phyloP scores from a whole-genome alignment of 2,113 vertebrate genomes.

The Austrofundulus limnaeus region DNA sequence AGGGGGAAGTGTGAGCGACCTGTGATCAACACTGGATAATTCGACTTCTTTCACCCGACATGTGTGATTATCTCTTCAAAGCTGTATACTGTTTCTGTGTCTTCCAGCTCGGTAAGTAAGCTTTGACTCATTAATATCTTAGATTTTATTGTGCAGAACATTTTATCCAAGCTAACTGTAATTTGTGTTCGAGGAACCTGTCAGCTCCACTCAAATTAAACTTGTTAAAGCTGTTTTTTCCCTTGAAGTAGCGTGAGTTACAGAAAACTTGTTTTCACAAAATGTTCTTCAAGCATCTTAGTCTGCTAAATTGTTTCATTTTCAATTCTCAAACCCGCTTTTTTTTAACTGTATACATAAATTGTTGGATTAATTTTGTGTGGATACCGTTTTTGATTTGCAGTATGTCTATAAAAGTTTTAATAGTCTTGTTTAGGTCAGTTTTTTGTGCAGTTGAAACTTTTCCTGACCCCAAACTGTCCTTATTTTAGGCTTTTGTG shows the following conservation, averaged over 20 bases:
- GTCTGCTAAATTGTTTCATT: background rate
- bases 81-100: constrained; percentile 31
- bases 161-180: background rate
- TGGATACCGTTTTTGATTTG: background rate
- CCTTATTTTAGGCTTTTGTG: constrained; percentile 36
- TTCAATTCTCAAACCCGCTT: background rate
- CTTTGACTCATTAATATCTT: background rate
- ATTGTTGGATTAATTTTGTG: no score
- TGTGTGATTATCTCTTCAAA: constrained; percentile 24
- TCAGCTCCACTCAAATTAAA: no score
- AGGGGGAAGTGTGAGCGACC: background rate
- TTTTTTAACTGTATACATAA: background rate
- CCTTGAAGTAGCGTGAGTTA: background rate
- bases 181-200: background rate
- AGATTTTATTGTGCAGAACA: background rate
- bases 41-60: constrained; percentile 20
- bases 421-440: background rate
- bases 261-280: background rate
- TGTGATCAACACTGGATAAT: background rate
- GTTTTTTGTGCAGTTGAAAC: background rate
- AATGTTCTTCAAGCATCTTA: background rate
- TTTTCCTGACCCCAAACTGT: background rate
- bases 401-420: no score
- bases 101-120: constrained; percentile 41
- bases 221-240: no score